Evolutionary conservation across 2,113 vertebrate genomes (phyloP).

Genomic region (Engystomops pustulosus): DNA sequence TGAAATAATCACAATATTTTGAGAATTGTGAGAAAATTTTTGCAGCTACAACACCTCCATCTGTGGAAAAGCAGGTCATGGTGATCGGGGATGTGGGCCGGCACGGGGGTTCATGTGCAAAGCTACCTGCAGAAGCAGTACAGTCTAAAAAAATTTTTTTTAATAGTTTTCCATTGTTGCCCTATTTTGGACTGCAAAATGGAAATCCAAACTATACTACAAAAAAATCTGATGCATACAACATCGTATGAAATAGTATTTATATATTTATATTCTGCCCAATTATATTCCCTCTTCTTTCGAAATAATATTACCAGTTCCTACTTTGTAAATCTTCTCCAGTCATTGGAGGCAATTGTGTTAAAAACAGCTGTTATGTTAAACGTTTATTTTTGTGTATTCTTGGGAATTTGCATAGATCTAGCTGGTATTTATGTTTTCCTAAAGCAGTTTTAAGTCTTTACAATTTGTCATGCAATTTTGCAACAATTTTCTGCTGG

Average conservation of each 20-base stretch:
- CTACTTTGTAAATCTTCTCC: not conserved
- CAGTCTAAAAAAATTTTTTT: too few species aligned
- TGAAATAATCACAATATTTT: too few species aligned
- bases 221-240: too few species aligned
- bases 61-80: too few species aligned
- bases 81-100: too few species aligned
- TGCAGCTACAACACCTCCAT: too few species aligned
- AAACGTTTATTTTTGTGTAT: slow-evolving; percentile 47
- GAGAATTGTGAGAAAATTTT: too few species aligned
- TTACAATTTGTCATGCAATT: slow-evolving; percentile 56
- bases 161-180: too few species aligned
- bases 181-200: too few species aligned
- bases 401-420: slow-evolving; percentile 49
- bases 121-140: too few species aligned
- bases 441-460: slow-evolving; percentile 57
- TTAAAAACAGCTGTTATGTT: slow-evolving; percentile 37
- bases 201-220: too few species aligned
- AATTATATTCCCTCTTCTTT: not conserved
- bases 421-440: slow-evolving; percentile 52
- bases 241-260: not conserved
- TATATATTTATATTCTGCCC: not conserved
- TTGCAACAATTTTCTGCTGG: slow-evolving; percentile 58
- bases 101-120: too few species aligned
- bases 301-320: not conserved
- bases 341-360: slow-evolving; percentile 8